phyloP scores from a whole-genome alignment of 2,113 vertebrate genomes.

The Aleadryas rufinucha region DNA sequence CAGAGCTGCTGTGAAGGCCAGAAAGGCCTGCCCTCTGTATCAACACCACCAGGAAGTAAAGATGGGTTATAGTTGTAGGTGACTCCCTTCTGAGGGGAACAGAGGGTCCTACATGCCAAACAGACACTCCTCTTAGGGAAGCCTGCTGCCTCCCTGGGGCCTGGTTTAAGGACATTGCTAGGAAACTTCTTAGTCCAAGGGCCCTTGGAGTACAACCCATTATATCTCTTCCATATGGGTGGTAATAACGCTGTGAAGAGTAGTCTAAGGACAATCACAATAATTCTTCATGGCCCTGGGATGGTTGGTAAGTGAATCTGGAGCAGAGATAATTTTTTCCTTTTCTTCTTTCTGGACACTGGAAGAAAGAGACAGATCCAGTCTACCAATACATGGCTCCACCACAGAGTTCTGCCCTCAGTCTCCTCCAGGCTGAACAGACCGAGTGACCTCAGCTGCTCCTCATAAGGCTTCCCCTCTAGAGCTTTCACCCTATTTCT shows the following conservation, averaged over 20 bases:
- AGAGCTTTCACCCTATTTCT: not conserved
- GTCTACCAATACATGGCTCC: not conserved
- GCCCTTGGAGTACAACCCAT: not conserved
- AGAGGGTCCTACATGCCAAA: not conserved
- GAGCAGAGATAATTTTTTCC: not conserved
- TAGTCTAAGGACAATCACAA: not conserved
- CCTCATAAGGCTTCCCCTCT: not conserved
- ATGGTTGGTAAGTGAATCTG: not conserved
- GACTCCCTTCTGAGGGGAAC: not conserved
- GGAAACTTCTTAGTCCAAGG: not conserved
- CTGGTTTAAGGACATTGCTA: accelerated
- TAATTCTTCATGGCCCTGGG: not conserved
- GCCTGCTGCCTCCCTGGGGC: not conserved
- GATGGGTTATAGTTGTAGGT: not conserved
- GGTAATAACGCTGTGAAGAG: not conserved
- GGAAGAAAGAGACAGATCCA: not conserved
- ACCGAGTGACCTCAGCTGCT: not conserved
- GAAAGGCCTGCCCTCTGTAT: not conserved
- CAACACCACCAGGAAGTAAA: not conserved
- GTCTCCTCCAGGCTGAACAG: not conserved
- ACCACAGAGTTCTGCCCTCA: not conserved
- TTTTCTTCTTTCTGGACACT: not conserved
- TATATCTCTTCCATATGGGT: not conserved
- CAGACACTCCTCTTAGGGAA: not conserved
- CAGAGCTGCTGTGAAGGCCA: not conserved